A percentile compares a stretch with the other conserved stretches of the same genome.
Conservation (phyloP, 92 coral and sea anemone genomes). For the Metridium senile region DNA sequence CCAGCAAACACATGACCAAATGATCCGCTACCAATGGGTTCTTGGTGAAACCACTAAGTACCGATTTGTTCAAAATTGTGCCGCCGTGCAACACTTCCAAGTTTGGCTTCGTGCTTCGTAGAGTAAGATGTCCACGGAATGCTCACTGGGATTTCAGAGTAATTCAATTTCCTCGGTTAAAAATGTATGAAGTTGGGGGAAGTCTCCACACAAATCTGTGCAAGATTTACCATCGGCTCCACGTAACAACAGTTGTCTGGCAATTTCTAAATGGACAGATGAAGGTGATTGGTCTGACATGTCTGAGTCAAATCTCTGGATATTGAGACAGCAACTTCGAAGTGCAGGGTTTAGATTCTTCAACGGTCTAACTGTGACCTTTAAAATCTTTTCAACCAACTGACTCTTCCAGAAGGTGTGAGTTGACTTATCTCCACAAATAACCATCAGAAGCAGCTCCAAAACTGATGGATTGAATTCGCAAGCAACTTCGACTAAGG, state of each 20-base stretch:
- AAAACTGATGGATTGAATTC: background rate
- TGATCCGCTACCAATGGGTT: constrained; percentile 34
- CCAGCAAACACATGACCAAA: constrained; percentile 46
- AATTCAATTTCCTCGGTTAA: background rate
- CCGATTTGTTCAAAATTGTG: background rate
- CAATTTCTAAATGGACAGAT: constrained; percentile 13
- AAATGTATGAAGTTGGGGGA: background rate
- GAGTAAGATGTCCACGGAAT: constrained; percentile 34
- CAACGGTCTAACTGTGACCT: background rate
- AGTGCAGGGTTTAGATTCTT: background rate
- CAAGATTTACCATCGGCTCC: constrained; percentile 26
- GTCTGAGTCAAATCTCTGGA: background rate
- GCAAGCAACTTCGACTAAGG: background rate
- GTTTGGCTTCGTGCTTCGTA: background rate
- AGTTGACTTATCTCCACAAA: constrained; percentile 8
- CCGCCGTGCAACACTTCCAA: constrained; percentile 25
- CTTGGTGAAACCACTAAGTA: constrained; percentile 6
- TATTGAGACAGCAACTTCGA: background rate
- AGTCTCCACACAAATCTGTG: background rate
- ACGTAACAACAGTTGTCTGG: background rate
- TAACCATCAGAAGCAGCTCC: background rate
- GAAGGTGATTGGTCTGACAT: background rate
- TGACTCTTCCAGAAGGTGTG: constrained; percentile 17
- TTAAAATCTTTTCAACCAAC: constrained; percentile 7
- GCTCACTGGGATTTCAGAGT: background rate